Evolutionary conservation across 2,797 vertebrate genomes (phyloP), one percentile per base, ranked within the genome.

Genomic region (Martes flavigula): DNA sequence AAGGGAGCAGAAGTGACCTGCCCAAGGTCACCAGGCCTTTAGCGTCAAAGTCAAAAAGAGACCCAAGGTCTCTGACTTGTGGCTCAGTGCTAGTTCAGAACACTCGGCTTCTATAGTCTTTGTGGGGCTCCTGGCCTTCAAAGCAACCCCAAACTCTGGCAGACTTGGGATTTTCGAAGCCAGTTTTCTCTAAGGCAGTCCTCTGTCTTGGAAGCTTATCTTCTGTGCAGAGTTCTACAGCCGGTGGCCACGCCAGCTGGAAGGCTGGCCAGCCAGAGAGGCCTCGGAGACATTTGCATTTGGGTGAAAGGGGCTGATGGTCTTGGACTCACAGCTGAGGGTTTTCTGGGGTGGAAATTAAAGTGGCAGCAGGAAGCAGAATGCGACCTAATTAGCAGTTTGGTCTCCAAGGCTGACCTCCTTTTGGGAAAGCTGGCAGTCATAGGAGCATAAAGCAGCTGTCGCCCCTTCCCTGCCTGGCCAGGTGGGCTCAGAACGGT

Each of bases 311-410:
- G 97, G 1, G 96, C 97, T 98, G 98, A 98, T 97, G 98, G 97
- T 97, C 98, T 25, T 89, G 97, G 97, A 84, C 97, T 98, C 95
- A 75, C 77, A 85, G 95, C 98, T 98, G 98, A 98, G 98, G 98
- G 98, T 98, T 99, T 99, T 98, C 98, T 98, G 97, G 98, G 97
- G 98, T 98, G 98, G 98, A 98, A 99, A 98, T 99, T 98, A 98
- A 99, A 98, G 98, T 97, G 98, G 98, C 98, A 98, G 98, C 97
- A 98, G 98, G 97, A 98, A 98, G 97, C 98, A 98, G 98, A 98
- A 98, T 98, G 98, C 90, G 98, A 98, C 98, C 98, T 98, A 98
- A 98, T 98, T 98, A 99, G 98, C 97, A 98, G 98, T 97, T 98
- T 98, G 97, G 98, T 98, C 98, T 99, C 98, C 88, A 97, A 98